Evolutionary conservation across 2,888 invertebrate genomes (phyloP), one percentile per base, ranked within the genome.

Genomic region (Pteria penguin): DNA sequence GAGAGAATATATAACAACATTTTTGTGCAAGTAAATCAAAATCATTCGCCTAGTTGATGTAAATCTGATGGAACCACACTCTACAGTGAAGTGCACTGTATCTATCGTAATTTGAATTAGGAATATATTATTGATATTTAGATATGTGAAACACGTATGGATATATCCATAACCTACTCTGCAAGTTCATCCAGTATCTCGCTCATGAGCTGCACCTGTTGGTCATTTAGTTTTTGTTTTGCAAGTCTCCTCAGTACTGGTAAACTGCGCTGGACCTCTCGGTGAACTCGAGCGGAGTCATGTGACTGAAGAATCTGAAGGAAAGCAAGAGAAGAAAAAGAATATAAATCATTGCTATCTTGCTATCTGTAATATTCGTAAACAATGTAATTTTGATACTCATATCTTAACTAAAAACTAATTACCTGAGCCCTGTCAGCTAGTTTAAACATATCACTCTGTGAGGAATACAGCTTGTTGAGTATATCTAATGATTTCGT

Each of bases 401-500:
- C 8, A 45, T 8, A 45, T 11, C 8, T 45, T 11, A 45, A 45
- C 8, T 45, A 45, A 45, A 18, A 0, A 27, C 5, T 11, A 5
- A 65, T 32, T 80, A 90, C 90, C 88, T 90, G 91, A 1, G 91
- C 91, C 74, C 87, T 83, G 52, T 87, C 82, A 2, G 91, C 89
- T 32, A 89, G 74, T 45, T 86, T 85, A 82, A 92, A 92, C 87
- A 92, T 88, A 72, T 89, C 88, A 78, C 86, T 89, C 75, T 91
- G 90, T 0, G 91, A 90, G 0, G 92, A 92, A 80, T 90, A 92
- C 71, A 90, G 86, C 72, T 90, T 91, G 84, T 91, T 91, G 33
- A 92, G 84, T n/a, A 92, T 88, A 58, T 89, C 87, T 68, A 92
- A 76, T 0, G 92, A 88, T 80, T 92, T 90, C 55, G 87, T 88